These are phyloP conservation scores for Enteromius argenteus DNA, from an alignment of 2,797 vertebrate genomes.

Conservation along the genomic window DNA sequence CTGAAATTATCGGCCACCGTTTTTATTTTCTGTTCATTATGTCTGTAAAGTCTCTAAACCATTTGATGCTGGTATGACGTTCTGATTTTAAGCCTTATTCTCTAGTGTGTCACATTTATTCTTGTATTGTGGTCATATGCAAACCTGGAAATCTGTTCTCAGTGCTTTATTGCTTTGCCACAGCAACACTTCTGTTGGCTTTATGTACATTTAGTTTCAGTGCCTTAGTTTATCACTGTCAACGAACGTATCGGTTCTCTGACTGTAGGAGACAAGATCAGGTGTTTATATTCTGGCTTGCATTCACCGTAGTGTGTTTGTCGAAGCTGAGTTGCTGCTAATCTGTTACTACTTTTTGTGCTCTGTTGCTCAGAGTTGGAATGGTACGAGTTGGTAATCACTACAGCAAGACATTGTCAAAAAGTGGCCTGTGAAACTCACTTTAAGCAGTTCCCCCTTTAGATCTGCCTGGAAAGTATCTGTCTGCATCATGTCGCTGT, in stretches of 20 bases:
- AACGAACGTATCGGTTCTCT: constrained; percentile 17
- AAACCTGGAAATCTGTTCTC: constrained; percentile 8
- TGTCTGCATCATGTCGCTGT: constrained; percentile 30
- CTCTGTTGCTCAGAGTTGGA: neutral
- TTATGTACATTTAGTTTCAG: constrained; percentile 35
- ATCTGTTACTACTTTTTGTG: constrained; percentile 2
- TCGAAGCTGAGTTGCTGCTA: constrained; percentile 27
- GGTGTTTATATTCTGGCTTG: constrained; percentile 20
- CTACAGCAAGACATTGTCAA: constrained; percentile 1
- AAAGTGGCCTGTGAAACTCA: constrained; percentile 1
- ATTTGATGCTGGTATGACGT: neutral
- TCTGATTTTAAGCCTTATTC: neutral
- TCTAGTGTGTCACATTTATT: neutral
- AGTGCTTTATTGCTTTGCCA: constrained; percentile 20
- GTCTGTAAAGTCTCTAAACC: neutral
- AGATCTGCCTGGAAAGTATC: neutral
- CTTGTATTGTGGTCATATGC: neutral
- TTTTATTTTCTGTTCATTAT: neutral
- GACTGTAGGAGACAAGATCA: constrained; percentile 25
- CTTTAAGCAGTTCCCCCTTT: constrained; percentile 25
- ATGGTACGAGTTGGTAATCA: neutral
- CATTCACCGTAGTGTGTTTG: constrained; percentile 7
- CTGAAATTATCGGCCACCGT: neutral
- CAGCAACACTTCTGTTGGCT: constrained; percentile 29
- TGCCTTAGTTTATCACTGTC: constrained; percentile 49